These are phyloP conservation scores for Conus ventricosus DNA, from an alignment of 1,140 invertebrate species.

Conservation along the genomic window DNA sequence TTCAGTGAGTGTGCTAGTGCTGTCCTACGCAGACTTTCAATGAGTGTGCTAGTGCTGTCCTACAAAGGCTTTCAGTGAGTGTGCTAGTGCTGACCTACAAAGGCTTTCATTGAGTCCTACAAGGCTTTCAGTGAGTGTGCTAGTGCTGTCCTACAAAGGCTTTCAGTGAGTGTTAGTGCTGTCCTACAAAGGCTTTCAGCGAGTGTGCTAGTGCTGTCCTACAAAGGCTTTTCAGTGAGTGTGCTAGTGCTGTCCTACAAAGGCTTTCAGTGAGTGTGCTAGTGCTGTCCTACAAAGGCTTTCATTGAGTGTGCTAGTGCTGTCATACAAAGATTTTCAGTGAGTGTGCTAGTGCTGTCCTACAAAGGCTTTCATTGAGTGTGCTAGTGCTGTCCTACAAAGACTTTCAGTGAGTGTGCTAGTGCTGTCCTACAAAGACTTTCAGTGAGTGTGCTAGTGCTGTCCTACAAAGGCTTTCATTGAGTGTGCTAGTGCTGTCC, in stretches of 20 bases:
- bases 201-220: slow-evolving; percentile 76
- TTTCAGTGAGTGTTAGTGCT: slow-evolving; percentile 78
- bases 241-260: slow-evolving; percentile 79
- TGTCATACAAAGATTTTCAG: slow-evolving; percentile 82
- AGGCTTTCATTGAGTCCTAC: too few species aligned
- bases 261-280: slow-evolving; percentile 76
- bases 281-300: slow-evolving; percentile 83
- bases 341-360: slow-evolving; percentile 75
- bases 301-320: slow-evolving; percentile 65
- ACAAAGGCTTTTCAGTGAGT: slow-evolving; percentile 79
- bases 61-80: slow-evolving; percentile 79
- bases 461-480: slow-evolving; percentile 82
- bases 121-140: slow-evolving; percentile 78
- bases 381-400: slow-evolving; percentile 79
- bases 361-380: slow-evolving; percentile 79
- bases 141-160: slow-evolving; percentile 81
- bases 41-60: slow-evolving; percentile 76
- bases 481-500: slow-evolving; percentile 75
- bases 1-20: too few species aligned
- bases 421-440: slow-evolving; percentile 83
- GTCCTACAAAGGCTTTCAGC: slow-evolving; percentile 80
- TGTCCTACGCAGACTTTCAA: too few species aligned
- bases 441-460: slow-evolving; percentile 66
- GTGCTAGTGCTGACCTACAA: too few species aligned
- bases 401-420: slow-evolving; percentile 76